These are phyloP conservation scores for Mimachlamys varia DNA, from an alignment of 2,888 invertebrate species.

Conservation along the genomic window DNA sequence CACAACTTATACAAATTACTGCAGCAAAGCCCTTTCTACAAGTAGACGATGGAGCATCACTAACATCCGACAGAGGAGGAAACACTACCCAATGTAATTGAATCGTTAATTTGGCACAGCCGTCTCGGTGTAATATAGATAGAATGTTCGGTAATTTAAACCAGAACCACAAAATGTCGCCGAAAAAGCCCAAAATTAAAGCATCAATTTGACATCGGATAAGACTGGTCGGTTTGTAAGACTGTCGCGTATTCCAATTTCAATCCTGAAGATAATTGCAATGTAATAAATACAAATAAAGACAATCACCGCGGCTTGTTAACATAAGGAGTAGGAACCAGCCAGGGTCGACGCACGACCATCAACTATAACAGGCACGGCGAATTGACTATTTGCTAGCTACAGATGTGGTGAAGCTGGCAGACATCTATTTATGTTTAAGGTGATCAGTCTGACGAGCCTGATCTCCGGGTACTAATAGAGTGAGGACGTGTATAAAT, in stretches of 20 bases:
- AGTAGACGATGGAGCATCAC: conserved; percentile 16
- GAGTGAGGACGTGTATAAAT: not conserved
- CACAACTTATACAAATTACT: conserved; percentile 1
- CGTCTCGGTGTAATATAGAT: not conserved
- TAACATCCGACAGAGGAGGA: not conserved
- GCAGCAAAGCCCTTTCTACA: conserved; percentile 1
- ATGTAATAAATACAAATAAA: conserved; percentile 24
- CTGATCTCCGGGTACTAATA: not conserved
- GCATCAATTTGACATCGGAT: conserved; percentile 33
- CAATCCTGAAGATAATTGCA: conserved; percentile 25
- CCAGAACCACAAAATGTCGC: conserved; percentile 5
- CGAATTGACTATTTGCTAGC: not conserved
- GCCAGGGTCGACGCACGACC: not conserved
- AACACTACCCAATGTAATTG: not conserved
- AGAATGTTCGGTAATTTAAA: not conserved
- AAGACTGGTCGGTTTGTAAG: conserved; percentile 18
- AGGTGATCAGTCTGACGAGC: not conserved
- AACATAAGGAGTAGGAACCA: not conserved
- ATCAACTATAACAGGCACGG: not conserved
- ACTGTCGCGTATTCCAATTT: conserved; percentile 28
- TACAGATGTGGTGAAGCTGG: not conserved
- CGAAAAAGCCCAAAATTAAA: conserved; percentile 31
- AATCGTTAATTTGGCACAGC: conserved; percentile 34
- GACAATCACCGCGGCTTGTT: conserved; percentile 12
- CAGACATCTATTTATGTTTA: not conserved